A percentile compares a stretch with the other conserved stretches of the same genome.
phyloP scores from a whole-genome alignment of 2,797 vertebrate species.

The Syngnathus acus region DNA sequence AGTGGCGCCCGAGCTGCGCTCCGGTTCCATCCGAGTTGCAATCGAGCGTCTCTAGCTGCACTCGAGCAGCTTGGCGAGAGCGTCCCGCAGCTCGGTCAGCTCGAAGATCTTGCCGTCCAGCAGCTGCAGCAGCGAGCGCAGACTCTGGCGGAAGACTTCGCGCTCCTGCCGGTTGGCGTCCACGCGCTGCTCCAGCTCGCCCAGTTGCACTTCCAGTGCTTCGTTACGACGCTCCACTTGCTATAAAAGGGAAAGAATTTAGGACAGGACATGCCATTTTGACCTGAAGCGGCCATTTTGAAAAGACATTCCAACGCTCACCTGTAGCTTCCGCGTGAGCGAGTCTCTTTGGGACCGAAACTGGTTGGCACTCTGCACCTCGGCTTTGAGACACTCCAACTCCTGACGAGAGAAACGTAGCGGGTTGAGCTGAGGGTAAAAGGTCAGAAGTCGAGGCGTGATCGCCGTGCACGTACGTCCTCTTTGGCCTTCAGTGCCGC shows the following conservation, averaged over 20 bases:
- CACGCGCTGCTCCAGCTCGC: conserved; percentile 85
- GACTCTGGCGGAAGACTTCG: conserved; percentile 83
- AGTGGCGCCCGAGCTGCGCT: neutral
- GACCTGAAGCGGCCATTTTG: too few species aligned
- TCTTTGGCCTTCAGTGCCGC: conserved; percentile 83
- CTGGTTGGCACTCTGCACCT: conserved; percentile 84
- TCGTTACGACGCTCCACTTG: conserved; percentile 86
- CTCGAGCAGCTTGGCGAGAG: conserved; percentile 77
- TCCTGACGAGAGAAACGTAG: conserved; percentile 66
- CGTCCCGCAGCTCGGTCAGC: conserved; percentile 91
- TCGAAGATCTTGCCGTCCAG: conserved; percentile 96
- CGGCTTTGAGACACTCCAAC: conserved; percentile 85
- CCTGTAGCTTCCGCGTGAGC: conserved; percentile 84
- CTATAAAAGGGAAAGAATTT: conserved; percentile 47
- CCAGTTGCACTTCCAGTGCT: conserved; percentile 82
- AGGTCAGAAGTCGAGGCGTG: neutral
- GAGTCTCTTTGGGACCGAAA: conserved; percentile 83
- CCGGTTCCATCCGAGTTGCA: neutral
- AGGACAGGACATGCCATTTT: neutral
- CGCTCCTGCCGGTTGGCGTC: conserved; percentile 86
- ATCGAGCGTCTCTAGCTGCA: too few species aligned
- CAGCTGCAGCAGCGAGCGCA: conserved; percentile 92
- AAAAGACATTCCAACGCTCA: conserved; percentile 8
- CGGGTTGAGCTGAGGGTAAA: neutral
- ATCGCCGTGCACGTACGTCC: conserved; percentile 68